phyloP scores from a whole-genome alignment of 2,888 invertebrate species.

The Tachina fera region DNA sequence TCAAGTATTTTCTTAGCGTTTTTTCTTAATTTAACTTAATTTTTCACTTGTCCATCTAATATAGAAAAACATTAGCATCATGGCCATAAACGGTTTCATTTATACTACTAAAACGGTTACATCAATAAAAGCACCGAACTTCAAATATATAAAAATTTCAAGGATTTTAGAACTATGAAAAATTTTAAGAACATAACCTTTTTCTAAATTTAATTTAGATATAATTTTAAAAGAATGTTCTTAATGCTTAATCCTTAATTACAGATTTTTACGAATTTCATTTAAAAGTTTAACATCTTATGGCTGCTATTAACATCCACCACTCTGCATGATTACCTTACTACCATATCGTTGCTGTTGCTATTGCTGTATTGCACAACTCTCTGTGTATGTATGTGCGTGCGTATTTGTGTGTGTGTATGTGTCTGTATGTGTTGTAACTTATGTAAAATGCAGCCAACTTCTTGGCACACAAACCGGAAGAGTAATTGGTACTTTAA shows the following conservation, averaged over 20 bases:
- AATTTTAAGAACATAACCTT: neutral
- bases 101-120: too few relatives aligned
- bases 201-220: neutral
- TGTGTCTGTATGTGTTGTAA: conserved; percentile 1
- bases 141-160: too few relatives aligned
- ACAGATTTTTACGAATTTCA: neutral
- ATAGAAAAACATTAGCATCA: too few relatives aligned
- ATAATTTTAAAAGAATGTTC: too few relatives aligned
- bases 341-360: conserved; percentile 9
- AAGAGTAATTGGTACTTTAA: conserved; percentile 57
- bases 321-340: neutral
- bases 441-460: conserved; percentile 27
- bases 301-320: conserved; percentile 19
- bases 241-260: neutral
- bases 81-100: too few relatives aligned
- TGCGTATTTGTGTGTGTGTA: neutral
- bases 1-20: too few relatives aligned
- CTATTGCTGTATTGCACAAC: neutral
- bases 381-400: neutral
- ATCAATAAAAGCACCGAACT: too few relatives aligned
- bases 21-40: too few relatives aligned
- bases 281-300: neutral
- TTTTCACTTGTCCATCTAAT: too few relatives aligned
- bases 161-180: too few relatives aligned
- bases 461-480: conserved; percentile 40